A percentile compares a stretch with the other conserved stretches of the same genome.
Evolutionary conservation across 2,113 vertebrate species (phyloP).

Genomic region (Crotalus helleri): DNA sequence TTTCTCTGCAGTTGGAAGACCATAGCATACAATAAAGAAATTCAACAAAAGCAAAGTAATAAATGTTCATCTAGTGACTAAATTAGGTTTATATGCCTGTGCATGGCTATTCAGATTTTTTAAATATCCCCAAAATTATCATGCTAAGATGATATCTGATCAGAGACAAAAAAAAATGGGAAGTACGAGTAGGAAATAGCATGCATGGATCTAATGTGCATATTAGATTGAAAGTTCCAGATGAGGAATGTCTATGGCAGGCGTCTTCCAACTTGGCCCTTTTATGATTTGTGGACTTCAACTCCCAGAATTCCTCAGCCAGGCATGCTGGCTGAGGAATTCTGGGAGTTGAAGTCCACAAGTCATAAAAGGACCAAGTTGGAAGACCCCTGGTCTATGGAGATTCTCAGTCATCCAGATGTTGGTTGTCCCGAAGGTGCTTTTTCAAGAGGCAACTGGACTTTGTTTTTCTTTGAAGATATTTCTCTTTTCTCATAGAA

Average conservation of each 20-base stretch:
- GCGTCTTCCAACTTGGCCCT: no score
- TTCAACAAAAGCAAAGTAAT: neutral
- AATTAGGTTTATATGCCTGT: neutral
- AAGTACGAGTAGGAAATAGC: neutral
- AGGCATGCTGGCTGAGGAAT: no score
- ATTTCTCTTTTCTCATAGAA: no score
- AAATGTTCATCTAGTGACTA: neutral
- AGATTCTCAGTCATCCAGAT: no score
- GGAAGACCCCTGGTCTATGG: no score
- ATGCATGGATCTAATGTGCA: neutral
- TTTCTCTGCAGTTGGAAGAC: neutral
- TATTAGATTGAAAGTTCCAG: neutral
- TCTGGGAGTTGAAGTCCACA: no score
- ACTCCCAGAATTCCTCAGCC: no score
- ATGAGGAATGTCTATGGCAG: neutral
- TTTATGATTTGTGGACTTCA: no score
- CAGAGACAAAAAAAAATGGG: neutral
- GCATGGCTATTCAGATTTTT: neutral
- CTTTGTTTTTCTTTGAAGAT: no score
- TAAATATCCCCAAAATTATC: neutral
- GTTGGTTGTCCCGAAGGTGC: no score
- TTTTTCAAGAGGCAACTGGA: no score
- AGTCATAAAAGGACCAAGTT: no score
- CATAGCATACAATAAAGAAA: neutral
- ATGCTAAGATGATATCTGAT: neutral